phyloP scores from a whole-genome alignment of 2,888 invertebrate genomes.

The Notodonta ziczac region DNA sequence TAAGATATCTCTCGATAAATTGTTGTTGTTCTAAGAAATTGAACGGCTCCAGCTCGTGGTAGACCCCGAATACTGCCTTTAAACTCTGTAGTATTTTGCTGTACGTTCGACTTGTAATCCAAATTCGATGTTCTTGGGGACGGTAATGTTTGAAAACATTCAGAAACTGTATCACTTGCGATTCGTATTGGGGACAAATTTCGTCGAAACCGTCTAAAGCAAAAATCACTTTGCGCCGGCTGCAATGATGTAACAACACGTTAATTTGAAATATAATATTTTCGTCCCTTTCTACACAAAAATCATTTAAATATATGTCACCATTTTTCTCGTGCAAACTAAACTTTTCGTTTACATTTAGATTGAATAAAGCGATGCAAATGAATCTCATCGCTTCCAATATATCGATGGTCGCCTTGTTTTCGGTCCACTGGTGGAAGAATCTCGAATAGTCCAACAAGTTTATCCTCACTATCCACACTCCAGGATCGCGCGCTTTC shows the following conservation, averaged over 20 bases:
- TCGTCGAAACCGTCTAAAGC: constrained; percentile 17
- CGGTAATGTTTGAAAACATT: not conserved
- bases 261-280: not conserved
- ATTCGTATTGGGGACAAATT: constrained; percentile 17
- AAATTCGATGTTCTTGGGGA: not conserved
- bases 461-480: constrained; percentile 17
- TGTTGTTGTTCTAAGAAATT: constrained; percentile 6
- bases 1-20: constrained; percentile 11
- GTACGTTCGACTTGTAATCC: constrained; percentile 13
- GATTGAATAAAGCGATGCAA: constrained; percentile 3
- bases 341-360: not conserved
- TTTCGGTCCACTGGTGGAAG: constrained; percentile 10
- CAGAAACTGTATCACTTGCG: constrained; percentile 1
- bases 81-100: constrained; percentile 10
- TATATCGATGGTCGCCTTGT: constrained; percentile 4
- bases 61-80: constrained; percentile 9
- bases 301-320: not conserved
- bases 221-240: constrained; percentile 8
- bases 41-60: constrained; percentile 10
- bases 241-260: constrained; percentile 6
- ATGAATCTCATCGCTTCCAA: constrained; percentile 12
- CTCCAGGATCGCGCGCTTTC: constrained; percentile 10
- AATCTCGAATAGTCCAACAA: constrained; percentile 12
- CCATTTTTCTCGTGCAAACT: not conserved
- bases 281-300: not conserved